Evolutionary conservation across 2,113 vertebrate genomes (phyloP).

Genomic region (Otis tarda): DNA sequence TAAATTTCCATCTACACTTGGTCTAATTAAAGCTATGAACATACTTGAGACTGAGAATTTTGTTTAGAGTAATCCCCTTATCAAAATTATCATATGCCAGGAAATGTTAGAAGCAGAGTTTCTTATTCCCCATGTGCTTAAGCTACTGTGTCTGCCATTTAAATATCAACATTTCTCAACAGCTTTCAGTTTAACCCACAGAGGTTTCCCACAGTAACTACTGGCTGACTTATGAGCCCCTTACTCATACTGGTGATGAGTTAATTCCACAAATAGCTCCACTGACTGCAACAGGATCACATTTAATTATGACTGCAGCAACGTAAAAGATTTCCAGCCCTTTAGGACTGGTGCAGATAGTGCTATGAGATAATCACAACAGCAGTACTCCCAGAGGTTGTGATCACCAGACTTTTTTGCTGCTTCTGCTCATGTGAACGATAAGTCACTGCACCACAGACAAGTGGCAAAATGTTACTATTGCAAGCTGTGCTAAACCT

Average conservation of each 20-base stretch:
- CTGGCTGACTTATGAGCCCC: conserved; percentile 26
- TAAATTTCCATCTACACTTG: conserved; percentile 35
- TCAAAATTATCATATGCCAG: conserved; percentile 61
- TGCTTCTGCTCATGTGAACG: background rate
- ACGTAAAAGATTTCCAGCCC: background rate
- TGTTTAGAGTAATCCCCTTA: conserved; percentile 64
- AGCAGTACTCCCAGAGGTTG: background rate
- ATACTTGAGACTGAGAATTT: conserved; percentile 46
- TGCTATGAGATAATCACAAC: background rate
- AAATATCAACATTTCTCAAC: conserved; percentile 52
- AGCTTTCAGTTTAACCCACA: conserved; percentile 53
- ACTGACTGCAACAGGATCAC: background rate
- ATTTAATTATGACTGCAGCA: conserved; percentile 51
- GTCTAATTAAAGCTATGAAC: conserved; percentile 56
- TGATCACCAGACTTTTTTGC: background rate
- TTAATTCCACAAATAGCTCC: conserved; percentile 34
- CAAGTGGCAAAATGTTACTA: background rate
- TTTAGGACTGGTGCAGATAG: background rate
- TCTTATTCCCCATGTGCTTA: background rate
- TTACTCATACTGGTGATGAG: conserved; percentile 17
- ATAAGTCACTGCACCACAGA: background rate
- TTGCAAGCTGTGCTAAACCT: background rate
- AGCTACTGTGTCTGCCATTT: conserved; percentile 43
- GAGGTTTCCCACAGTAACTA: conserved; percentile 50
- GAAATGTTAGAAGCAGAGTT: conserved; percentile 53